Conservation (phyloP, 2,888 invertebrate species). For the Clunio marinus region DNA sequence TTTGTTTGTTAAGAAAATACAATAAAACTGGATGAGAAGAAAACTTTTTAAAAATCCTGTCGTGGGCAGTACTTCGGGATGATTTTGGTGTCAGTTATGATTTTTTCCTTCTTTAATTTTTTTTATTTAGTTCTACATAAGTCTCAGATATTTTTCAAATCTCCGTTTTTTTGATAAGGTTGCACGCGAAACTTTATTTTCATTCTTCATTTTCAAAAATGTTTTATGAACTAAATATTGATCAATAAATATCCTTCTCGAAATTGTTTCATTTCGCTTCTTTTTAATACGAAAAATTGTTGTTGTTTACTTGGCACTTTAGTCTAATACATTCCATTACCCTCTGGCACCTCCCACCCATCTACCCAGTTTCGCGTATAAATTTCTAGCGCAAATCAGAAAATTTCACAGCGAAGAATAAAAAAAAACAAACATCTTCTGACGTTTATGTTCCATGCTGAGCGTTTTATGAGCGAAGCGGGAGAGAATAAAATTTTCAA, state of each 20-base stretch:
- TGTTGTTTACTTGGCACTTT: conserved; percentile 24
- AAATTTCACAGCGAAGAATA: background rate
- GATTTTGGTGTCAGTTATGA: too few species aligned
- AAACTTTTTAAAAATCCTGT: background rate
- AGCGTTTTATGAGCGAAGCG: background rate
- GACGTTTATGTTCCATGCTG: conserved; percentile 7
- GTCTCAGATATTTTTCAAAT: background rate
- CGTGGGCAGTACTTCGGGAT: conserved; percentile 24
- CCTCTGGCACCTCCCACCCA: background rate
- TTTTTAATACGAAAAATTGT: conserved; percentile 1
- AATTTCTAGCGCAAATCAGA: background rate
- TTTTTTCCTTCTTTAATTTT: too few species aligned
- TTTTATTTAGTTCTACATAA: too few species aligned
- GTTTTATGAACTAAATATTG: background rate
- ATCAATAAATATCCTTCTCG: conserved; percentile 13
- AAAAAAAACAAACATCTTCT: too few species aligned
- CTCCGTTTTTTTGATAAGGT: too few species aligned
- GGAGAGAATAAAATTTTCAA: background rate
- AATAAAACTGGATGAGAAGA: background rate
- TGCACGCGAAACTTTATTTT: background rate
- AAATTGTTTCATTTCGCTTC: background rate
- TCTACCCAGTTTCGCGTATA: background rate
- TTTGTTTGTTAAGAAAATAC: conserved; percentile 26
- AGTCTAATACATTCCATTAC: background rate
- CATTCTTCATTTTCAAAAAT: background rate